These are phyloP conservation scores for Chrysochloris asiatica DNA, from an alignment of 2,113 vertebrate genomes.

Conservation along the genomic window DNA sequence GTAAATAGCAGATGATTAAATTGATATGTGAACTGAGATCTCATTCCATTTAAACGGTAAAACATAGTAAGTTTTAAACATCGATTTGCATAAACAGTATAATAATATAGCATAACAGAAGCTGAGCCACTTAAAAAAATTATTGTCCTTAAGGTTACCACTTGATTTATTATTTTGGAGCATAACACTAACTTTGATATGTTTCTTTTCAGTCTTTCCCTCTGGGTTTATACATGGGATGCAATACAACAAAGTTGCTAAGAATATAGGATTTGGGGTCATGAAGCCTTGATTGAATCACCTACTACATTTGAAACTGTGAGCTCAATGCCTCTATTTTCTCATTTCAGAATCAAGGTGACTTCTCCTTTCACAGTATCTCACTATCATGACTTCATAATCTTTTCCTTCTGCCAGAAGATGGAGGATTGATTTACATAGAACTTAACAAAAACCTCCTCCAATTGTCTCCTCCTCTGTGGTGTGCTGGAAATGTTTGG, in stretches of 20 bases:
- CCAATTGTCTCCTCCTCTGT: slow-evolving; percentile 55
- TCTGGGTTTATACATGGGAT: not conserved
- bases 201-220: not conserved
- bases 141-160: not conserved
- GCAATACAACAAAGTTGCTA: not conserved
- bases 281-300: slow-evolving; percentile 12
- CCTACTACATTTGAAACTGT: slow-evolving; percentile 20
- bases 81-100: not conserved
- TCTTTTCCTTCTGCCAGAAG: slow-evolving; percentile 74
- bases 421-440: slow-evolving; percentile 76
- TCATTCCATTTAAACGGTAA: slow-evolving; percentile 71
- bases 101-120: slow-evolving; percentile 2
- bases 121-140: slow-evolving; percentile 13
- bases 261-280: not conserved
- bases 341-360: slow-evolving; percentile 74
- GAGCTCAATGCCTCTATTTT: slow-evolving; percentile 33
- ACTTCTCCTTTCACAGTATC: slow-evolving; percentile 78
- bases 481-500: slow-evolving; percentile 59
- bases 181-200: slow-evolving; percentile 19
- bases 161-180: not conserved
- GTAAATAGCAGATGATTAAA: slow-evolving; percentile 80
- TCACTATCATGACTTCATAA: slow-evolving; percentile 76
- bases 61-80: not conserved
- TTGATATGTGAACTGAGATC: slow-evolving; percentile 77
- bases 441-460: slow-evolving; percentile 39